Evolutionary conservation across 2,797 vertebrate species (phyloP).

Genomic region (Furcifer pardalis): DNA sequence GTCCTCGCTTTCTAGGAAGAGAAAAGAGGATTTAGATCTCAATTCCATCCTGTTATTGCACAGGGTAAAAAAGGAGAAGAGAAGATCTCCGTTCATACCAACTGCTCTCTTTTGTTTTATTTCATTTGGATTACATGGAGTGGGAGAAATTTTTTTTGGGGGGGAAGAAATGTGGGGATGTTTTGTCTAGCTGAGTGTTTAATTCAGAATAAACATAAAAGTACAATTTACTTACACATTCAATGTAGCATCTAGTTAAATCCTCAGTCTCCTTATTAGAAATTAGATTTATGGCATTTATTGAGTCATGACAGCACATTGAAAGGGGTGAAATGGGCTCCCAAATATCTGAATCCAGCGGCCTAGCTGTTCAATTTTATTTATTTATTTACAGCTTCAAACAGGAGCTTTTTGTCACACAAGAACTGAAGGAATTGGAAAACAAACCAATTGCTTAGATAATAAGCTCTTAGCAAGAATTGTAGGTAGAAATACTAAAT

Average conservation of each 20-base stretch:
- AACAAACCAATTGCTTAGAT: constrained; percentile 47
- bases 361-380: neutral
- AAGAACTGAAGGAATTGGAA: constrained; percentile 32
- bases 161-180: too few relatives aligned
- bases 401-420: constrained; percentile 17
- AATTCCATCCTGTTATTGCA: too few relatives aligned
- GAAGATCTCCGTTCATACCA: too few relatives aligned
- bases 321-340: neutral
- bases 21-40: too few relatives aligned
- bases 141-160: too few relatives aligned
- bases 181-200: neutral
- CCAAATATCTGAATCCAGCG: neutral
- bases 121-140: too few relatives aligned
- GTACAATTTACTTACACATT: neutral
- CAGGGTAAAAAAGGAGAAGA: too few relatives aligned
- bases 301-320: neutral
- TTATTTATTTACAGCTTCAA: neutral
- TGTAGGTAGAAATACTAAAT: constrained; percentile 70
- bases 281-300: neutral
- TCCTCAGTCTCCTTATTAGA: neutral
- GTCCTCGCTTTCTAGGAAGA: too few relatives aligned
- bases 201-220: neutral
- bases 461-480: constrained; percentile 54
- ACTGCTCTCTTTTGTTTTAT: too few relatives aligned
- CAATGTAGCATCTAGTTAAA: neutral